phyloP scores from a whole-genome alignment of 2,888 invertebrate species.

The Allolobophora icterica region DNA sequence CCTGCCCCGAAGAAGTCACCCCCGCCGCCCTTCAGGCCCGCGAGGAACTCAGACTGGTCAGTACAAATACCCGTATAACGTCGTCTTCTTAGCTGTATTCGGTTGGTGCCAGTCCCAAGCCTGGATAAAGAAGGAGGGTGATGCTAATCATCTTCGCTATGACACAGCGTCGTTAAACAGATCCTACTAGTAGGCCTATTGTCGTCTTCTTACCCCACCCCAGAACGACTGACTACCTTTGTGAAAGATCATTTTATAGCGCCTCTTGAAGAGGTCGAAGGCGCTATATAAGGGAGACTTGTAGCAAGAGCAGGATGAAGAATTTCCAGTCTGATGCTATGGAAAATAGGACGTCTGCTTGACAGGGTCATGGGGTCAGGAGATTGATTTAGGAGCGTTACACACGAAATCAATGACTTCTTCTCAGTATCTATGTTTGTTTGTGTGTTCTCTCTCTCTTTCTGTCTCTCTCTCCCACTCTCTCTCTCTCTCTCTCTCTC shows the following conservation, averaged over 20 bases:
- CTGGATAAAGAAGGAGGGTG: no score
- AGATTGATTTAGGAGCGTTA: not conserved
- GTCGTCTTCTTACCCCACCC: not conserved
- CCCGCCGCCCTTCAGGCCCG: not conserved
- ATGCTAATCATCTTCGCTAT: no score
- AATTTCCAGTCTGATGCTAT: not conserved
- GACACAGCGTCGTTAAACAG: no score
- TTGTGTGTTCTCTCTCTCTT: not conserved
- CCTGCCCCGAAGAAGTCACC: conserved; percentile 73
- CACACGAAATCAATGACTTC: not conserved
- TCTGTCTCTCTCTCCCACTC: not conserved
- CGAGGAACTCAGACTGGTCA: not conserved
- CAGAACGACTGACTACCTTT: not conserved
- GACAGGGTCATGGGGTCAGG: not conserved
- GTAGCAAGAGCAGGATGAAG: not conserved
- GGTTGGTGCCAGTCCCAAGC: no score
- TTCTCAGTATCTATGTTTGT: not conserved
- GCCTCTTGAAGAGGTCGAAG: not conserved
- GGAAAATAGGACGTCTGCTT: not conserved
- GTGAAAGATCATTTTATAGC: not conserved
- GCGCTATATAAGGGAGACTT: not conserved
- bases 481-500: not conserved
- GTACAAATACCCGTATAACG: not conserved
- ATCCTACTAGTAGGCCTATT: no score
- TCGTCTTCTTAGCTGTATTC: no score